Base-by-base conservation (phyloP, 2,888 invertebrate species). In the Pinctada fucata region DNA sequence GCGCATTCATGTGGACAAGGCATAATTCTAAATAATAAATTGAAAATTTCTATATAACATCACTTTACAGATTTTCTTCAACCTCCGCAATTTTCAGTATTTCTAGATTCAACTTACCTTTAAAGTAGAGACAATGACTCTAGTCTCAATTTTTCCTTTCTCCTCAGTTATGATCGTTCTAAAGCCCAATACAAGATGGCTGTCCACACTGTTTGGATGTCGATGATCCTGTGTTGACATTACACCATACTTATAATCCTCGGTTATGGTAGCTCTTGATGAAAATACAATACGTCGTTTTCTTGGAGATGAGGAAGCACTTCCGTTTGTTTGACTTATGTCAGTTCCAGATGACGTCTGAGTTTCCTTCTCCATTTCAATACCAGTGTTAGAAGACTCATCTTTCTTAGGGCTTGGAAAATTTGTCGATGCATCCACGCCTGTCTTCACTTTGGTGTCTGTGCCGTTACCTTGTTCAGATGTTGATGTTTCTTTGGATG, bases 171-270 rank as follows among this genome's bases (percentile, higher is more conserved):
- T 81, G 64, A 83, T 83, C 65, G 78, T 81, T 13, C 58, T 58
- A 58, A 58, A 58, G 1, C 82, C 78, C 13, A 84, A 83, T 66
- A 82, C 82, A 77, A 84, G 84, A 6, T 83, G 83, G 47, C 82
- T 79, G 16, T 83, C 78, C 8, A 79, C 68, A 66, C 76, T 83
- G n/a, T 79, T 80, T 48, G 73, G 76, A 0, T 74, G 31, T 31
- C 63, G 52, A 50, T 76, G 51, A 8, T 80, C 80, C 47, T 72
- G 76, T 2, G 78, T 75, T 49, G 76, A 75, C 70, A 83, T 64
- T 8, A 83, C 72, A n/a, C 81, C 78, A 58, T 74, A 77, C 52
- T 82, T 80, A 51, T 78, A 76, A 10, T 82, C 82, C 58, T 83
- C 79, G 1, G 79, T 71, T 8, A 78, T 50, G 50, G 49, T 80